Evolutionary conservation across 2,888 invertebrate species (phyloP), one percentile per base, ranked within the genome.

Genomic region (Lathronympha strigana): DNA sequence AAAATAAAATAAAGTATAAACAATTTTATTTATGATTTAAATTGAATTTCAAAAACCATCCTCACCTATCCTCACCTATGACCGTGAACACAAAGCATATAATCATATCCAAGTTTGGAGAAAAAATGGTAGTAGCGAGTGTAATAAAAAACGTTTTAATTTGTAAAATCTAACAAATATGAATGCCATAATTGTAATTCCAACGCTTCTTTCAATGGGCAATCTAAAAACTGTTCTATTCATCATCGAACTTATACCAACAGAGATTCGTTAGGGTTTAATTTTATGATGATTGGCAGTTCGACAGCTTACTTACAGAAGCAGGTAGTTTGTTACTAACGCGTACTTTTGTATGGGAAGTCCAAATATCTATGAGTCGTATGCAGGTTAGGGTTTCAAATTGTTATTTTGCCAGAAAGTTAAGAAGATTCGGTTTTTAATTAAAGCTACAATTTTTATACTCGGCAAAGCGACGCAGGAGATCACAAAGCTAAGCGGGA

Each of bases 271-370:
- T 55, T 43, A 28, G n/a, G 25, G 28, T 31, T 28, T 4, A 17
- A 57, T 43, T 45, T 19, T 31, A n/a, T 43, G n/a, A 21, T n/a
- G 31, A 57, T 40, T 47, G 47, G n/a, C 23, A 47, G 47, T 2
- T 23, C n/a, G 23, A 23, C 23, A 23, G n/a, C n/a, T n/a, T n/a
- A n/a, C n/a, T 23, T 4, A 23, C 13, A 23, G 2, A 47, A 45
- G 3, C n/a, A 23, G 23, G 1, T 47, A 45, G 23, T 11, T 45
- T 45, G 8, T 45, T 2, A 36, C 13, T 36, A 6, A 3, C 31
- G 4, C 4, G 3, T 15, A 4, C 1, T n/a, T 38, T 3, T 5
- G 15, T 38, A 15, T 6, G 0, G 6, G n/a, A 38, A 38, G 1
- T 2, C 31, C 1, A 31, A 9, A 9, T 31, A 9, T 31, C n/a